Base-by-base conservation (phyloP, 2,113 vertebrate species). In the Sus scrofa region DNA sequence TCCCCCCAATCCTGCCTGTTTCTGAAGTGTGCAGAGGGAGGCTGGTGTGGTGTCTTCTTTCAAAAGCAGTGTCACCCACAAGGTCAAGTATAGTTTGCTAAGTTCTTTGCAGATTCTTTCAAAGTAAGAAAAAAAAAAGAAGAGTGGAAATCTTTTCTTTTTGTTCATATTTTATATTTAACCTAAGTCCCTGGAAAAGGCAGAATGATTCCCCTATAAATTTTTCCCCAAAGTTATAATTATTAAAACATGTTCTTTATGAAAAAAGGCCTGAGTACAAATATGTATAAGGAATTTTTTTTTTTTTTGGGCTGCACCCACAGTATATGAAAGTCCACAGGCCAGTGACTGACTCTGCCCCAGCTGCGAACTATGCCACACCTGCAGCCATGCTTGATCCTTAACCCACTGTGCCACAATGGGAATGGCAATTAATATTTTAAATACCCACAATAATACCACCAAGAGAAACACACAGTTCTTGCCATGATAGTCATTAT, bases 61-160 rank as follows among this genome's bases (percentile, higher is more conserved):
- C 15, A 30, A 62, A 67, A 95, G 67, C 18, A 83, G 30, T 50
- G 44, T 74, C 22, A 73, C 50, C 7, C 18, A 90, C 10, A 73
- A 75, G 75, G 87, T 83, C 88, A 94, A 94, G 91, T 87, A 58
- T 39, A 56, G 20, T 68, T 68, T 52, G 68, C 67, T 81, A n/a
- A 78, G 18, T 81, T 94, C 24, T 79, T 56, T 79, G 79, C 13
- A 75, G 62, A 24, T 39, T 88, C 37, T 85, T 88, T 77, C 50
- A 92, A 26, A 44, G 60, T 86, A 93, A 93, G 94, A 86, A 77
- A 50, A 52, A 67, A 63, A 91, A 39, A 95, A 96, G 86, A 77
- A 50, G 19, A 67, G 68, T 60, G n/a, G 75, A 12, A 60, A 32
- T 58, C 22, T 91, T n/a, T 70, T 70, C 65, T 92, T 82, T 70